Evolutionary conservation across 2,797 vertebrate genomes (phyloP).

Genomic region (Schizopygopsis pylzovi): DNA sequence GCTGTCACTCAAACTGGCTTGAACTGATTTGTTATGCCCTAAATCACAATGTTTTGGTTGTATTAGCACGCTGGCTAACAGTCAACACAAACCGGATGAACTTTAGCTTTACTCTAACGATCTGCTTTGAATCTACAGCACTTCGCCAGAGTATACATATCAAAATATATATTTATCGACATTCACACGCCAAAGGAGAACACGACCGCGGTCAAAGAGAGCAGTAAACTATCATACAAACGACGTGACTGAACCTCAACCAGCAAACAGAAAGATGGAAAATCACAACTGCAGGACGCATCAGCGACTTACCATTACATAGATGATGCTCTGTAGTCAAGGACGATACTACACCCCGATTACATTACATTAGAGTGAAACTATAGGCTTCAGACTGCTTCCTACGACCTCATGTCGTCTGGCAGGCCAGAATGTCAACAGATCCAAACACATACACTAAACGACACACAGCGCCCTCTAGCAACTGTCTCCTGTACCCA

Average conservation of each 20-base stretch:
- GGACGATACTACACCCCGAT: not conserved
- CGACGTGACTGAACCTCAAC: not conserved
- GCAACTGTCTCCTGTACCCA: not conserved
- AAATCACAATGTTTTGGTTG: not conserved
- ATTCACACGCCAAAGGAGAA: no score
- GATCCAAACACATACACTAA: not conserved
- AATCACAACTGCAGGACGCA: not conserved
- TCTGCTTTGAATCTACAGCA: not conserved
- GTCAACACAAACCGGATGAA: not conserved
- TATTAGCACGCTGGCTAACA: constrained; percentile 42
- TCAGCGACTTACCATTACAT: constrained; percentile 39
- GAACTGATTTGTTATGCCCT: not conserved
- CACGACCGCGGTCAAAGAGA: not conserved
- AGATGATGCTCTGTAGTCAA: not conserved
- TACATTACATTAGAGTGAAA: constrained; percentile 9
- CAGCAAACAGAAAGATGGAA: not conserved
- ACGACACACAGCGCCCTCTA: constrained; percentile 2
- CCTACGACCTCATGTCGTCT: not conserved
- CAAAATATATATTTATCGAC: not conserved
- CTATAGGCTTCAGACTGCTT: not conserved
- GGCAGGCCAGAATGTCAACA: constrained; percentile 37
- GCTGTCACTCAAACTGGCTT: not conserved
- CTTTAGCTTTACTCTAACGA: not conserved
- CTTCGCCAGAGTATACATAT: not conserved
- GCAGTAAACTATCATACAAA: not conserved